Conservation (phyloP, 2,888 invertebrate species). For the Ethmia dodecea region DNA sequence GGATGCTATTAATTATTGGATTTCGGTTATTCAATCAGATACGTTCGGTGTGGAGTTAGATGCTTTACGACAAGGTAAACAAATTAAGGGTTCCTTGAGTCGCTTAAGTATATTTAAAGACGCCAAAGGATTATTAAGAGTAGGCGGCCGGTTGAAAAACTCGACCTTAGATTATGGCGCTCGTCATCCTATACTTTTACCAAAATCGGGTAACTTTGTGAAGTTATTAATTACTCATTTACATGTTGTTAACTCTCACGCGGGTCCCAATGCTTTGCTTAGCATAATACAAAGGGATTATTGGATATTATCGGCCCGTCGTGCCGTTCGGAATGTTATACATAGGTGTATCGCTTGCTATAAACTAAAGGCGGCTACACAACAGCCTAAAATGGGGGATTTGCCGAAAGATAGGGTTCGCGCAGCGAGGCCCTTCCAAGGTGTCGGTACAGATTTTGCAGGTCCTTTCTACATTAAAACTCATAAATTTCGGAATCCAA, state of each 20-base stretch:
- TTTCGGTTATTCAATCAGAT: too few relatives aligned
- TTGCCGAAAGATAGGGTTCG: slow-evolving; percentile 5
- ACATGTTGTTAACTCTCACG: slow-evolving; percentile 5
- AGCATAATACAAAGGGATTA: slow-evolving; percentile 6
- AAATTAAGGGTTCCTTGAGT: too few relatives aligned
- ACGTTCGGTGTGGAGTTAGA: too few relatives aligned
- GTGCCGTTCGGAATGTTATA: background rate
- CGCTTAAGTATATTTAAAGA: too few relatives aligned
- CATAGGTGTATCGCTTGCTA: slow-evolving; percentile 4
- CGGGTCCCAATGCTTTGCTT: slow-evolving; percentile 7
- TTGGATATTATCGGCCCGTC: slow-evolving; percentile 11
- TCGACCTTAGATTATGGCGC: too few relatives aligned
- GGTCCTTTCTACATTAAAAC: slow-evolving; percentile 3
- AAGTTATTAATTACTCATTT: slow-evolving; percentile 7
- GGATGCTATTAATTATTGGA: too few relatives aligned
- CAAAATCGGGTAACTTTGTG: slow-evolving; percentile 4
- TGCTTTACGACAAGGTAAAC: too few relatives aligned
- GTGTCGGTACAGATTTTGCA: slow-evolving; percentile 10
- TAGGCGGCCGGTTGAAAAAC: slow-evolving; percentile 1
- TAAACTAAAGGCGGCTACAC: background rate
- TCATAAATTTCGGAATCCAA: slow-evolving; percentile 4
- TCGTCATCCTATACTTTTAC: slow-evolving; percentile 4
- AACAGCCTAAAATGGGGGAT: slow-evolving; percentile 11
- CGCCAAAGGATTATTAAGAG: too few relatives aligned
- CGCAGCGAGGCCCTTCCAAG: slow-evolving; percentile 9